These are phyloP conservation scores for Virgularia gustaviana DNA, from an alignment of 92 coral and sea anemone genomes.

Conservation along the genomic window DNA sequence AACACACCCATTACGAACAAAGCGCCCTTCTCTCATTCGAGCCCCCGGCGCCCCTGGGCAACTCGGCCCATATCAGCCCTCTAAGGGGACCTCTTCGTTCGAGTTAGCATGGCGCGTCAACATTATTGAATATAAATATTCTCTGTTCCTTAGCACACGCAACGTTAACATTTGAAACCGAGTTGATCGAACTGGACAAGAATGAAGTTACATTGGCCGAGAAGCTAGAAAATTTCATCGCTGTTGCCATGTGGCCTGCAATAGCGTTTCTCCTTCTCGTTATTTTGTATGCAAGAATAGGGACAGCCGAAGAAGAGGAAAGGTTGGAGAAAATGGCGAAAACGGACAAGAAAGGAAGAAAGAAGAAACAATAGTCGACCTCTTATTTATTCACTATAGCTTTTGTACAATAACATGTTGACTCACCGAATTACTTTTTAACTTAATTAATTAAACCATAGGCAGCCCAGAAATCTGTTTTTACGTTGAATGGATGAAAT, in stretches of 20 bases:
- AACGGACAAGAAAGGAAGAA: slow-evolving; percentile 1
- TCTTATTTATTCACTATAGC: neutral
- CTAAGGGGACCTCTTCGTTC: no score
- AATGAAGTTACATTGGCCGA: slow-evolving; percentile 11
- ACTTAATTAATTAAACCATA: no score
- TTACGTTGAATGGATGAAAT: no score
- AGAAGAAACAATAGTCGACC: slow-evolving; percentile 7
- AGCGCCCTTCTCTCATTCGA: no score
- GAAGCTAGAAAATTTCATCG: neutral
- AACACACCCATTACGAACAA: no score
- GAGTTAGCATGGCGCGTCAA: no score
- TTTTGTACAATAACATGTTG: neutral
- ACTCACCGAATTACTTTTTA: no score
- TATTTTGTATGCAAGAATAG: neutral
- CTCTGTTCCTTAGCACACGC: slow-evolving; percentile 65
- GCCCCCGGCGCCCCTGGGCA: no score
- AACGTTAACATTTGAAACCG: slow-evolving; percentile 76
- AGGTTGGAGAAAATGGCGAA: slow-evolving; percentile 5
- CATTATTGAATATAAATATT: no score
- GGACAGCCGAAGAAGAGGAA: slow-evolving; percentile 15
- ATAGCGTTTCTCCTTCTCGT: neutral
- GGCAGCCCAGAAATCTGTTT: no score
- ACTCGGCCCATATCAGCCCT: no score
- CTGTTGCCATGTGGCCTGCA: slow-evolving; percentile 20
- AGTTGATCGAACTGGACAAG: slow-evolving; percentile 65